Base-by-base conservation (phyloP, 2,888 invertebrate species). In the Pherbina coryleti region DNA sequence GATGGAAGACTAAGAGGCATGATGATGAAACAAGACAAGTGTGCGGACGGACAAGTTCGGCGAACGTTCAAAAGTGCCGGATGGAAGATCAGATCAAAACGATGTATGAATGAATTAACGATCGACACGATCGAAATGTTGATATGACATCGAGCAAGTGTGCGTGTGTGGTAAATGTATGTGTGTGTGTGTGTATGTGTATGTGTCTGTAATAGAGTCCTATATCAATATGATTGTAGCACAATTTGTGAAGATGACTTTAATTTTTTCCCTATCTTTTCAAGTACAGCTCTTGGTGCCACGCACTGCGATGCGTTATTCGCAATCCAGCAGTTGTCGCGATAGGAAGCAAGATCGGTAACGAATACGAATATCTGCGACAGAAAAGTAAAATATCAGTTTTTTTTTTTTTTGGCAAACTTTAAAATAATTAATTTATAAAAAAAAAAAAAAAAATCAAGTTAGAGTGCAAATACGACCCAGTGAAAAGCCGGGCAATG, bases 301-400 rank as follows among this genome's bases (percentile, higher is more conserved):
- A 76, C 77, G 73, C 74, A 78, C 79, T 66, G 55, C 72, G 77
- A 67, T 79, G 84, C 82, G 86, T 89, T 89, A 89, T 89, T 89
- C 87, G 87, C 89, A 89, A 88, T 85, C 86, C 84, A 86, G 85
- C 88, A 86, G 87, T 89, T 87, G 89, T 84, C 88, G 89, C 86
- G 89, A 85, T 88, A 88, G 88, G 88, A 86, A 86, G 87, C 84
- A 83, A 77, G 53, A 70, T 17, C 53, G 62, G 37, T 22, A 64
- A 79, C 67, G 51, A 85, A 83, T 82, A 84, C 84, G 86, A 79
- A 76, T 78, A 84, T 82, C 79, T 80, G 80, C 79, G 67, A 73
- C 76, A 76, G 79, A 84, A 83, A 84, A 85, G 84, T 85, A 85
- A 80, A 78, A 57, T 9, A 49, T 22, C 25, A 22, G 5, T 8